Conservation (phyloP, 2,113 vertebrate genomes). For the Oreochromis spilurus region DNA sequence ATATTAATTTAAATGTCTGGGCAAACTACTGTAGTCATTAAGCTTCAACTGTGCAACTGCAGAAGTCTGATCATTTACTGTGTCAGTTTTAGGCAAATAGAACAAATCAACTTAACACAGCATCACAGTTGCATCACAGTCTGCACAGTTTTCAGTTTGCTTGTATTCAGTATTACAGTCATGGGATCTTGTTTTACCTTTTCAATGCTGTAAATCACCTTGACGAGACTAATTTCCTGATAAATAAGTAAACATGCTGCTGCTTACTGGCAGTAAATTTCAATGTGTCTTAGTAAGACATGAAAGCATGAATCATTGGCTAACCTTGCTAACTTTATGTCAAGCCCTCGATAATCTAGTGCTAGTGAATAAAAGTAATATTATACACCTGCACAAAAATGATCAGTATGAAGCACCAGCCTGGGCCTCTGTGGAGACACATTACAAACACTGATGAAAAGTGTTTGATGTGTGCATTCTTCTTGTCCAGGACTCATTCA, state of each 20-base stretch:
- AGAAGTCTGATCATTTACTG: not conserved
- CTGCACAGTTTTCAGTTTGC: not conserved
- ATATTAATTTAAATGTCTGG: not conserved
- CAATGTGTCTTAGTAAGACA: not conserved
- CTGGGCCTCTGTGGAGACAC: not conserved
- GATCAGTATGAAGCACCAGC: not conserved
- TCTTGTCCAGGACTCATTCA: not conserved
- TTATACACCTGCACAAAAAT: not conserved
- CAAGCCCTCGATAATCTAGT: not conserved
- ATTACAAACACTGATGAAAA: not conserved
- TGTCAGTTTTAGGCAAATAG: not conserved
- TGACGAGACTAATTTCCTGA: not conserved
- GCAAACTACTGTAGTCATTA: not conserved
- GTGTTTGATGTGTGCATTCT: not conserved
- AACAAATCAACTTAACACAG: not conserved
- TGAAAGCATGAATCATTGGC: not conserved
- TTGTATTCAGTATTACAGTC: not conserved
- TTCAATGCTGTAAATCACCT: not conserved
- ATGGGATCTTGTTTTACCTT: not conserved
- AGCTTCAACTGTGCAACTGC: not conserved
- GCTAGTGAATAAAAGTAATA: not conserved
- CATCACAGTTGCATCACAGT: not conserved
- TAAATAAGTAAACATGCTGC: not conserved
- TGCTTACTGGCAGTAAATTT: not conserved
- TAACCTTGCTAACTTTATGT: not conserved